Evolutionary conservation across 2,113 vertebrate species (phyloP).

Genomic region (Corynorhinus townsendii): DNA sequence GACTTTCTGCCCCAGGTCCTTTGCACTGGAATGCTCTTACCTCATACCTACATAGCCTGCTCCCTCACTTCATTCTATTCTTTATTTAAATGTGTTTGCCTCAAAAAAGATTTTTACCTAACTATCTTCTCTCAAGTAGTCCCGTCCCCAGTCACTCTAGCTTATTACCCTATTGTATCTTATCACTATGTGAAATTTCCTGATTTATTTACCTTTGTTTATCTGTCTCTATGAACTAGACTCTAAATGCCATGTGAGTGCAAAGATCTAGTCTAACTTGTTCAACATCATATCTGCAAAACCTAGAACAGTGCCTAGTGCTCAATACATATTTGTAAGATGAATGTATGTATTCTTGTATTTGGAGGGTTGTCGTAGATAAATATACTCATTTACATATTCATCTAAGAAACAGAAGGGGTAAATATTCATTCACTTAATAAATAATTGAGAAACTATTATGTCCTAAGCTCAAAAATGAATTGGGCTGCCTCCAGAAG

Average conservation of each 20-base stretch:
- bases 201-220: neutral
- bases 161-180: neutral
- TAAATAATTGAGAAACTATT: neutral
- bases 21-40: neutral
- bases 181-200: neutral
- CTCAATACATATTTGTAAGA: neutral
- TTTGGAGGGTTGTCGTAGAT: neutral
- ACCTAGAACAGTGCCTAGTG: neutral
- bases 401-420: neutral
- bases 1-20: neutral
- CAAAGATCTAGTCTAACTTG: constrained; percentile 20
- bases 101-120: neutral
- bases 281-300: neutral
- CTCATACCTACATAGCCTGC: neutral
- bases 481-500: neutral
- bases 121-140: neutral
- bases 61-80: neutral
- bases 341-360: neutral
- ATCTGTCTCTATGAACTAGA: neutral
- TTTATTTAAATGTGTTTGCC: neutral
- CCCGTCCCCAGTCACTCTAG: neutral
- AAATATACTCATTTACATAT: neutral
- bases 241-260: neutral
- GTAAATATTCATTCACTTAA: neutral
- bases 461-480: neutral